These are phyloP conservation scores for Drosophila mayaguana DNA, from an alignment of 2,888 invertebrate species.

Conservation along the genomic window DNA sequence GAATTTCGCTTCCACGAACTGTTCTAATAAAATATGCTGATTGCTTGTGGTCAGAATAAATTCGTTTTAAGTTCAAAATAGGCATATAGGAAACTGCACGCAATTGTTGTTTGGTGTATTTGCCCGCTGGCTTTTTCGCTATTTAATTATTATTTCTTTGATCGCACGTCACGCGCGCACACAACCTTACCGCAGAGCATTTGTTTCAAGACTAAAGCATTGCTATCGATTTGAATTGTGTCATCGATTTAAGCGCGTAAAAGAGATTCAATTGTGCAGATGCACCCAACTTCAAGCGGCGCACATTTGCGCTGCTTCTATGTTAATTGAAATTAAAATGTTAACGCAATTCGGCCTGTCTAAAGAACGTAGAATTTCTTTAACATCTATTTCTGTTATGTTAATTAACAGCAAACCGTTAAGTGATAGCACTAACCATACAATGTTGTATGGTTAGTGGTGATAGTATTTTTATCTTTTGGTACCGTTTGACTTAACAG, in stretches of 20 bases:
- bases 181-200: constrained; percentile 51
- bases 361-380: neutral
- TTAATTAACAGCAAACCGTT: neutral
- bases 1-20: constrained; percentile 15
- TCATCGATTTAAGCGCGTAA: constrained; percentile 33
- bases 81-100: constrained; percentile 9
- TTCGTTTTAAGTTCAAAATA: constrained; percentile 3
- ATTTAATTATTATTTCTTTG: constrained; percentile 12
- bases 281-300: constrained; percentile 21
- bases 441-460: too few relatives aligned
- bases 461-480: too few relatives aligned
- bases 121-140: constrained; percentile 24
- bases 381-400: neutral
- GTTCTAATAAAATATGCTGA: neutral
- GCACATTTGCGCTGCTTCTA: neutral
- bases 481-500: neutral
- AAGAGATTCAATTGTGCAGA: neutral
- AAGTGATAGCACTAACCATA: neutral
- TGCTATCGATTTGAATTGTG: constrained; percentile 36
- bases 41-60: neutral
- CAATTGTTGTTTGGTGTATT: constrained; percentile 8
- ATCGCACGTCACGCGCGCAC: constrained; percentile 3
- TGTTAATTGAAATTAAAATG: neutral
- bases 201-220: constrained; percentile 46
- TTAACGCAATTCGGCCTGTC: neutral